Conservation (phyloP, 2,113 vertebrate genomes). For the Calyptomena viridis region DNA sequence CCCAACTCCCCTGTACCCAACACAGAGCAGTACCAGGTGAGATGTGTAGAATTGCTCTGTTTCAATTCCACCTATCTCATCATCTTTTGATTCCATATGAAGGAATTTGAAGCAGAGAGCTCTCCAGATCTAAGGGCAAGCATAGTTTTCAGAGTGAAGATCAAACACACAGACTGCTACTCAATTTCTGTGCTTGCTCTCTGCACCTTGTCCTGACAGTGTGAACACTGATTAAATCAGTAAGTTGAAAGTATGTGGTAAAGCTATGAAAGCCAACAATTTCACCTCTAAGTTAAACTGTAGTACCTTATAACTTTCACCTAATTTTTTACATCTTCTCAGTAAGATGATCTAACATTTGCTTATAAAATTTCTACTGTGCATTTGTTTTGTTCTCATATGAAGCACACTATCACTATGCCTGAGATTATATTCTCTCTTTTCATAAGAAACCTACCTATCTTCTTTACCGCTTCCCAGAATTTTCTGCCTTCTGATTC, state of each 20-base stretch:
- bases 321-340: not conserved
- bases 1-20: too few relatives aligned
- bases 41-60: not conserved
- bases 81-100: not conserved
- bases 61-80: not conserved
- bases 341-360: not conserved
- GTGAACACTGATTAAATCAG: not conserved
- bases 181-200: not conserved
- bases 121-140: not conserved
- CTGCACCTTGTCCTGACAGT: not conserved
- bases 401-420: not conserved
- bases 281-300: not conserved
- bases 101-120: not conserved
- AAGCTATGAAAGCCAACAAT: not conserved
- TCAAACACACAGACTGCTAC: not conserved
- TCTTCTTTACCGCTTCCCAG: not conserved
- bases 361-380: not conserved
- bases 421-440: not conserved
- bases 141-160: not conserved
- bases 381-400: not conserved
- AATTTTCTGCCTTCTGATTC: not conserved
- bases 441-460: not conserved
- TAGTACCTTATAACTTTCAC: constrained; percentile 3
- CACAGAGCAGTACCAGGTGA: fast-evolving
- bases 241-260: constrained; percentile 1